phyloP scores from a whole-genome alignment of 2,113 vertebrate species.

The Chaetura pelagica region DNA sequence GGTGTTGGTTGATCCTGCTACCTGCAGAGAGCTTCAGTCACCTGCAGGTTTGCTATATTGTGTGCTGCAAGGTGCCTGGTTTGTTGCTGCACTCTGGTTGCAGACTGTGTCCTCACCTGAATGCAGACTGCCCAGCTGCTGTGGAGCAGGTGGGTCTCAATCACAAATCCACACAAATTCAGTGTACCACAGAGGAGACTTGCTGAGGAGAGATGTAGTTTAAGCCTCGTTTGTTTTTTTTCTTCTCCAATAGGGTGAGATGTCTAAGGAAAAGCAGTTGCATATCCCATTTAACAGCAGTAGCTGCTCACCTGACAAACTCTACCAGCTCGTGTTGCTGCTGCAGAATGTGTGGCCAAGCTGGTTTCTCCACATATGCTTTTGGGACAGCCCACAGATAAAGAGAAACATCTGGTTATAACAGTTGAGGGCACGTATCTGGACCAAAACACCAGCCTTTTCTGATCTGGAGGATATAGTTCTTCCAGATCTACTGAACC shows the following conservation, averaged over 20 bases:
- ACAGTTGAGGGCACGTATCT: not conserved
- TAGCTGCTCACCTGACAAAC: not conserved
- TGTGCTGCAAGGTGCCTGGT: not conserved
- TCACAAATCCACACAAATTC: not conserved
- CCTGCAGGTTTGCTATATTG: not conserved
- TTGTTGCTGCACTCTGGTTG: not conserved
- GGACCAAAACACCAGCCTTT: not conserved
- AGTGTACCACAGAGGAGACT: not conserved
- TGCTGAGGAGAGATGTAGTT: not conserved
- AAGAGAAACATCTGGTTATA: not conserved
- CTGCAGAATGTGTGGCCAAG: not conserved
- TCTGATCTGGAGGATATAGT: not conserved
- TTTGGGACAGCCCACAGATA: not conserved
- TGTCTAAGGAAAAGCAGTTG: not conserved
- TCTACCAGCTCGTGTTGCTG: not conserved
- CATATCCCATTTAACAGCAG: not conserved
- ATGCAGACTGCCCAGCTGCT: not conserved
- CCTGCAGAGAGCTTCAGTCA: not conserved
- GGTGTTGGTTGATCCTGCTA: not conserved
- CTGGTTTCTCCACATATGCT: not conserved
- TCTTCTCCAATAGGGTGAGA: rapidly evolving
- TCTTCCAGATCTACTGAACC: not conserved
- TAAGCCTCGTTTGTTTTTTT: not conserved
- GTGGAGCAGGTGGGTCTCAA: not conserved
- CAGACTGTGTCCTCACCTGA: not conserved